Evolutionary conservation across 2,797 vertebrate genomes (phyloP).

Genomic region (Rhynchonycteris naso): DNA sequence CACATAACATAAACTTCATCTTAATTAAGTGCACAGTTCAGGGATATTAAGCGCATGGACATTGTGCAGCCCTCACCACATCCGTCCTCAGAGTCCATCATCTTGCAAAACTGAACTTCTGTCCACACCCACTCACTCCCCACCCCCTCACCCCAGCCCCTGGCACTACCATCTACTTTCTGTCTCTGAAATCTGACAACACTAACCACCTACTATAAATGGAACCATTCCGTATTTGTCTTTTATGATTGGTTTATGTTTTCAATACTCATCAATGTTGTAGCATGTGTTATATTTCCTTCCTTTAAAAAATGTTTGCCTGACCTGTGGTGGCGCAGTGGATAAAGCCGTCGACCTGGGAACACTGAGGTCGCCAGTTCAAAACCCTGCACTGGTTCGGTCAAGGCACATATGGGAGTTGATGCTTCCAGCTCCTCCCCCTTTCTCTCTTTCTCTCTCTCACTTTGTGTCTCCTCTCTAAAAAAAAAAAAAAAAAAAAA

Average conservation of each 20-base stretch:
- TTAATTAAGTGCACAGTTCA: background rate
- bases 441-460: too few relatives aligned
- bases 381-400: too few relatives aligned
- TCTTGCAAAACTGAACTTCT: background rate
- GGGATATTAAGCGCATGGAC: background rate
- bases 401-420: too few relatives aligned
- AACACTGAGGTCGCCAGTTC: too few relatives aligned
- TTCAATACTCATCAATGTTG: background rate
- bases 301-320: background rate
- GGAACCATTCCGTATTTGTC: background rate
- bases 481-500: too few relatives aligned
- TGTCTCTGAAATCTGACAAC: background rate
- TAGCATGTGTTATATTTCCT: background rate
- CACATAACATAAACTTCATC: background rate
- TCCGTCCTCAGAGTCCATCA: background rate
- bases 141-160: background rate
- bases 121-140: background rate
- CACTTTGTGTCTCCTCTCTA: too few relatives aligned
- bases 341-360: too few relatives aligned
- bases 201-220: background rate
- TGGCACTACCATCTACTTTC: background rate
- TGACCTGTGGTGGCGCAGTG: too few relatives aligned
- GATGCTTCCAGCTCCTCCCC: too few relatives aligned
- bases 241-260: background rate
- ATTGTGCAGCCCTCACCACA: too few relatives aligned